These are phyloP conservation scores for Protophormia terraenovae DNA, from an alignment of 2,888 invertebrate species.

Conservation along the genomic window DNA sequence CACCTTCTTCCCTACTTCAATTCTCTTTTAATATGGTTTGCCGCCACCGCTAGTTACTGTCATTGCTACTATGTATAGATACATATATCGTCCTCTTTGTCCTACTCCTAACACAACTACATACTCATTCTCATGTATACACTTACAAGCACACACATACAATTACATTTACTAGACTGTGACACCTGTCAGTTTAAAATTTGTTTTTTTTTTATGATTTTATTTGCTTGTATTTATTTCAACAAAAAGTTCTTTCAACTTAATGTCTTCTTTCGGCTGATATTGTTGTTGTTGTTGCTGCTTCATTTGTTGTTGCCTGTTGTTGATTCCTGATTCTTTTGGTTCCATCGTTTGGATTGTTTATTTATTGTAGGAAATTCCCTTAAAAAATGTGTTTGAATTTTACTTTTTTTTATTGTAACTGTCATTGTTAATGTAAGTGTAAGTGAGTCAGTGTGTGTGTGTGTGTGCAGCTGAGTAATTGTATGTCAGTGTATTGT, in stretches of 20 bases:
- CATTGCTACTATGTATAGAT: background rate
- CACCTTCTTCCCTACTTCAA: slow-evolving; percentile 7
- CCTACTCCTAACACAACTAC: slow-evolving; percentile 2
- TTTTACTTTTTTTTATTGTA: background rate
- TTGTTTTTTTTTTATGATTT: slow-evolving; percentile 58
- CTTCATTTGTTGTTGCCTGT: background rate
- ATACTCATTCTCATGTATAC: background rate
- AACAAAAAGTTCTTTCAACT: slow-evolving; percentile 60
- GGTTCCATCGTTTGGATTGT: slow-evolving; percentile 29
- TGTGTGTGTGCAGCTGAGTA: background rate
- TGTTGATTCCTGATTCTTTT: slow-evolving; percentile 37
- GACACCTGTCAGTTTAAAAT: slow-evolving; percentile 65
- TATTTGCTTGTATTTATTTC: slow-evolving; percentile 57
- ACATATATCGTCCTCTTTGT: background rate
- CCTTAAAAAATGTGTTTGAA: slow-evolving; percentile 39
- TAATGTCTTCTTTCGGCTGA: slow-evolving; percentile 43
- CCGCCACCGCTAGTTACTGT: slow-evolving; percentile 13
- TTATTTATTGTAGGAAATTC: slow-evolving; percentile 61
- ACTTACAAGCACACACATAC: background rate
- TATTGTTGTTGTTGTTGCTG: slow-evolving; percentile 25
- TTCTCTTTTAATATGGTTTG: background rate
- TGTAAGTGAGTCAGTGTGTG: background rate
- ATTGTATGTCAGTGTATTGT: slow-evolving; percentile 54
- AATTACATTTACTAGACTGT: slow-evolving; percentile 52
- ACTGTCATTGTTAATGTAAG: background rate